phyloP scores from a whole-genome alignment of 2,888 invertebrate genomes.

The Clunio marinus region DNA sequence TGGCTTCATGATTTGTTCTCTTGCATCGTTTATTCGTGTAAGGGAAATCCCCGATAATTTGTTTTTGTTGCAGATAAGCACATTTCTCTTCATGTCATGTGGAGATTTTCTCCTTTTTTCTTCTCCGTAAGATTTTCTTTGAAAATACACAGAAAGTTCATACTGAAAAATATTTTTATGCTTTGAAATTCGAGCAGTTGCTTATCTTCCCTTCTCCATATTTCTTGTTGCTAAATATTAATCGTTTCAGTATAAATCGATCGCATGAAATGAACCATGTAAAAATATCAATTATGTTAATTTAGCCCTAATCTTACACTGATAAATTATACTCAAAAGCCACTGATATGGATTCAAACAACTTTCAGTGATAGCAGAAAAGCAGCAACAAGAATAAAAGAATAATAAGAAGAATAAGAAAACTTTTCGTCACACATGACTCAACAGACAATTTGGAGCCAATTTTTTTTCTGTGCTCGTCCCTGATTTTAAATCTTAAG shows the following conservation, averaged over 20 bases:
- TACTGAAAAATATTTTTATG: no score
- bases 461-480: no score
- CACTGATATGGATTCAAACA: neutral
- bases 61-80: neutral
- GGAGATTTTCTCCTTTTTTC: neutral
- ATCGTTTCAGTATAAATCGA: neutral
- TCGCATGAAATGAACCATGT: constrained; percentile 5
- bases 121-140: neutral
- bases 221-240: no score
- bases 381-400: no score
- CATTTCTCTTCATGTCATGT: neutral
- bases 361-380: neutral
- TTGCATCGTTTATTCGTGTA: neutral
- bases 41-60: neutral
- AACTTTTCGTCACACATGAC: neutral
- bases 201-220: no score
- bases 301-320: neutral
- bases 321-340: constrained; percentile 18
- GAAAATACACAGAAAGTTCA: no score
- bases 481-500: no score
- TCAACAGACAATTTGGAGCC: neutral
- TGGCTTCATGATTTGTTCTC: neutral
- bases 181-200: no score
- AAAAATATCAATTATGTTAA: constrained; percentile 26
- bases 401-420: neutral